Evolutionary conservation across 2,888 invertebrate species (phyloP), one percentile per base, ranked within the genome.

Genomic region (Allophyes oxyacanthae): DNA sequence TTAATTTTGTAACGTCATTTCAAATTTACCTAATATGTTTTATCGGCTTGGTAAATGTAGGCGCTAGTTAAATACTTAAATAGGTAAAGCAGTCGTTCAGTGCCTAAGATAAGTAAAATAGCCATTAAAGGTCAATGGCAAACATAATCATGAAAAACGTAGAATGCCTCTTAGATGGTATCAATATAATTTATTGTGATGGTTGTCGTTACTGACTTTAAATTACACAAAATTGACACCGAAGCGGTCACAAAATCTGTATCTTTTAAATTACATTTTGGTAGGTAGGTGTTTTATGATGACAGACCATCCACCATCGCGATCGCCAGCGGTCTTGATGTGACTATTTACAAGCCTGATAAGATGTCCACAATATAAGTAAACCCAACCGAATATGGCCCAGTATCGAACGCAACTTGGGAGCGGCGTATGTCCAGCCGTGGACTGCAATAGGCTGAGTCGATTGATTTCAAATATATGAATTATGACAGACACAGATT

Each of bases 101-200:
- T 33, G 10, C 11, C 26, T 30, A 42, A 49, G 58, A 65, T 65
- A 55, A 59, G 71, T 40, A 65, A 59, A 52, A 45, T 54, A 26
- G 26, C 28, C 45, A 43, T 51, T 30, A 65, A 56, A 50, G 46
- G 64, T 62, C 64, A 49, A 61, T 45, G 49, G 52, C 52, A 50
- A 50, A 42, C 32, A 38, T 36, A 49, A 34, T 53, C 38, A 69
- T 51, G 34, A 42, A 66, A 61, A 50, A 52, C 26, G 2, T 62
- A 44, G 32, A 40, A 67, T 51, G 63, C 40, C 20, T 46, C 48
- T 54, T 32, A 57, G 70, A 67, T 69, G 9, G 30, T 69, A 67
- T 67, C 70, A 36, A 34, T 41, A 34, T 67, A 57, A 64, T 64
- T 66, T 64, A 66, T 43, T 20, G 25, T 69, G 70, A 67, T 69